Evolutionary conservation across 2,797 vertebrate species (phyloP).

Genomic region (Diglossa cyanea): DNA sequence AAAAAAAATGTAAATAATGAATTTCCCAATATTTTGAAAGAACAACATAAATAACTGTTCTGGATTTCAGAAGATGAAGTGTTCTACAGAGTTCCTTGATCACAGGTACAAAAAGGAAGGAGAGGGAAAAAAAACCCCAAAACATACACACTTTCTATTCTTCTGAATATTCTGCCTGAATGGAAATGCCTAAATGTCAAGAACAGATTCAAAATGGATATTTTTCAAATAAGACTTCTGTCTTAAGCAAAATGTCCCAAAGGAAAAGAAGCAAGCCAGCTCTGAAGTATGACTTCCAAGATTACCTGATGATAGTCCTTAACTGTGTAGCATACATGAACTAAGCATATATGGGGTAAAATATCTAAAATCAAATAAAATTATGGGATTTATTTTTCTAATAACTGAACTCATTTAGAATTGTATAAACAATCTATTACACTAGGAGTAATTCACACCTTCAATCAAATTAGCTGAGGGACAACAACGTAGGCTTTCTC

Average conservation of each 20-base stretch:
- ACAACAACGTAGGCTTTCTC: background rate
- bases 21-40: background rate
- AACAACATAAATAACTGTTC: background rate
- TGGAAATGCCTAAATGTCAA: background rate
- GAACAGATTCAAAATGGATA: background rate
- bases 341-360: background rate
- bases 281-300: background rate
- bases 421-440: background rate
- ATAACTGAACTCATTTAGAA: background rate
- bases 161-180: background rate
- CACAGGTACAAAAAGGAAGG: background rate
- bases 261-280: background rate
- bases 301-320: background rate
- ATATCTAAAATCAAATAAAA: background rate
- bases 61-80: background rate
- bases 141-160: background rate
- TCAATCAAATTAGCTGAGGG: background rate
- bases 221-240: background rate
- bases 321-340: accelerated
- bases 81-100: background rate
- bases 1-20: background rate
- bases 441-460: background rate
- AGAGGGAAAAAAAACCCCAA: accelerated
- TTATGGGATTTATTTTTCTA: background rate
- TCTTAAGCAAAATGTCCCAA: background rate